Evolutionary conservation across 2,888 invertebrate species (phyloP).

Genomic region (Apomyelois bistriatella): DNA sequence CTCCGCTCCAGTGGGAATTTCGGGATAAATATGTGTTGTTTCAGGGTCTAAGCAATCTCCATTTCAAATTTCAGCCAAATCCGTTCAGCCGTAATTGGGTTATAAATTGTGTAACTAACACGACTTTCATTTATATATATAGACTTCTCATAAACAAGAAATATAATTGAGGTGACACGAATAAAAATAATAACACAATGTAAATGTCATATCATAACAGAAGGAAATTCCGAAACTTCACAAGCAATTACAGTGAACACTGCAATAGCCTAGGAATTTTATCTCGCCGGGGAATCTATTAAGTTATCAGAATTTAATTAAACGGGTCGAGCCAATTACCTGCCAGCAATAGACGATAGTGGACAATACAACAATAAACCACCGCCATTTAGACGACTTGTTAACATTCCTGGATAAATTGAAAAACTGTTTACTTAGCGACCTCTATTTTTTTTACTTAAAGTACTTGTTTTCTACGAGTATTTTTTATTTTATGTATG

Average conservation of each 20-base stretch:
- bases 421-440: neutral
- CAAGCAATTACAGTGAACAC: neutral
- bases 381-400: slow-evolving; percentile 21
- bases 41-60: no score
- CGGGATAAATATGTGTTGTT: no score
- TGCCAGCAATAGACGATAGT: slow-evolving; percentile 17
- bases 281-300: slow-evolving; percentile 2
- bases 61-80: no score
- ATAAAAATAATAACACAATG: neutral
- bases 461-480: no score
- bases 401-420: slow-evolving; percentile 21
- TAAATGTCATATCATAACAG: neutral
- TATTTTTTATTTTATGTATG: no score
- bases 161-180: no score
- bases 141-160: no score
- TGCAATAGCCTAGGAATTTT: neutral
- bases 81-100: no score
- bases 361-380: slow-evolving; percentile 15
- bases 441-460: no score
- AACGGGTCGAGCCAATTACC: slow-evolving; percentile 21
- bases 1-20: no score
- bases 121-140: no score
- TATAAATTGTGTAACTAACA: no score
- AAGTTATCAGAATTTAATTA: slow-evolving; percentile 25
- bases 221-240: neutral